Percentiles rank a stretch among this genome's conserved stretches.
These are phyloP conservation scores for Hoplodrina ambigua DNA, from an alignment of 2,888 invertebrate genomes.

Conservation along the genomic window DNA sequence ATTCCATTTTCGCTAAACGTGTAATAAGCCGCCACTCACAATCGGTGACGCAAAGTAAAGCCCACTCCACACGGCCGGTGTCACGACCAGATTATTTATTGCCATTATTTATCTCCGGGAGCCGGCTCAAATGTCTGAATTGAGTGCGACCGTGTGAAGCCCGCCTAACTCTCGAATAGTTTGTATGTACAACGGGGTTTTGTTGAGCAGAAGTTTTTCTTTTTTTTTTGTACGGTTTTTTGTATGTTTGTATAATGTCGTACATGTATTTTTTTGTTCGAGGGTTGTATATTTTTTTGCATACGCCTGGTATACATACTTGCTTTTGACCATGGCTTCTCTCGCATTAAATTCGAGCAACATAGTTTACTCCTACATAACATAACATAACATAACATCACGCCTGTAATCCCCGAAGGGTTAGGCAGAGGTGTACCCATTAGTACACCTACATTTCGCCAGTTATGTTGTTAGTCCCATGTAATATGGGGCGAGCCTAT, in stretches of 20 bases:
- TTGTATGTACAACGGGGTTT: conserved; percentile 29
- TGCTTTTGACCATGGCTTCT: no score
- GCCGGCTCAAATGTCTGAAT: conserved; percentile 69
- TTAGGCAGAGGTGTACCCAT: no score
- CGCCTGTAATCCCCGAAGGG: no score
- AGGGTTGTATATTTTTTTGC: background rate
- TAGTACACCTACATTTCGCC: no score
- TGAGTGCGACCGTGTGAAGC: conserved; percentile 63
- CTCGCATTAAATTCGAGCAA: no score
- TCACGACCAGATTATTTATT: conserved; percentile 87
- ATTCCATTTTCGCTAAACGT: conserved; percentile 60
- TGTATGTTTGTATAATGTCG: background rate
- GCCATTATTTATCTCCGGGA: conserved; percentile 84
- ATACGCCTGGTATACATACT: background rate
- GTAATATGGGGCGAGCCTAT: no score
- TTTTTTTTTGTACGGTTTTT: background rate
- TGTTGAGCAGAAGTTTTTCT: conserved; percentile 14
- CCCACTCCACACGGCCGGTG: conserved; percentile 85
- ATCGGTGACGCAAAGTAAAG: conserved; percentile 78
- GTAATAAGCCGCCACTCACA: conserved; percentile 66
- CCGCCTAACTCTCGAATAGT: conserved; percentile 53
- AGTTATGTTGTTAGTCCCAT: no score
- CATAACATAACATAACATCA: no score
- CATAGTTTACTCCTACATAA: no score
- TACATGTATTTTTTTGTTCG: background rate